phyloP scores from a whole-genome alignment of 2,113 vertebrate genomes.

The Vireo altiloquus region DNA sequence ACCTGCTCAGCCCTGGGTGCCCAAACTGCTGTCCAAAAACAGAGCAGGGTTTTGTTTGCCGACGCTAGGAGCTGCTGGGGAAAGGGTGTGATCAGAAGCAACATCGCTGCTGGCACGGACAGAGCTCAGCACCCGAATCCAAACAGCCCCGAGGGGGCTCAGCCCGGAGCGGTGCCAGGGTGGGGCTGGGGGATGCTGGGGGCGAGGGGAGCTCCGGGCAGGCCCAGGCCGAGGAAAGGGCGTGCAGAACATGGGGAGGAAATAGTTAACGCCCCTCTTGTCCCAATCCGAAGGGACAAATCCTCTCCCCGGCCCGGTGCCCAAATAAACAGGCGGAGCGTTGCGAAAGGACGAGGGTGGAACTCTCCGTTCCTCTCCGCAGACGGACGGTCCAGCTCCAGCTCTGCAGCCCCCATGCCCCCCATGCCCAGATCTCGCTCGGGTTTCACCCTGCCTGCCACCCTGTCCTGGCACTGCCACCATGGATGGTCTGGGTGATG shows the following conservation, averaged over 20 bases:
- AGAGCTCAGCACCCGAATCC: rapidly evolving
- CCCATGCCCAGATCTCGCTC: rapidly evolving
- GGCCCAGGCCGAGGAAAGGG: background rate
- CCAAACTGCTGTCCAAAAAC: background rate
- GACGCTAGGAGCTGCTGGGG: background rate
- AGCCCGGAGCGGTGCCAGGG: background rate
- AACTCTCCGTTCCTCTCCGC: background rate
- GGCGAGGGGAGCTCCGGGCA: background rate
- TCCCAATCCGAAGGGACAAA: background rate
- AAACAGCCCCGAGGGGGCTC: background rate
- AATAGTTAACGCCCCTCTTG: background rate
- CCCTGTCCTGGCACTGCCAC: background rate
- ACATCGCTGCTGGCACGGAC: rapidly evolving
- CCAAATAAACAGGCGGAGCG: slow-evolving; percentile 1
- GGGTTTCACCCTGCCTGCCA: background rate
- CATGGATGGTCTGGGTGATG: rapidly evolving
- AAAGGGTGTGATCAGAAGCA: background rate
- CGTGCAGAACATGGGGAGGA: background rate
- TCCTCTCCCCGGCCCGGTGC: background rate
- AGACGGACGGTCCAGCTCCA: background rate
- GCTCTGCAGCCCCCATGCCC: rapidly evolving
- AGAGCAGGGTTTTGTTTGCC: background rate
- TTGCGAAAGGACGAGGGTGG: background rate
- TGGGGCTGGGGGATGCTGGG: background rate
- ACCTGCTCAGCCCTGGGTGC: background rate